Evolutionary conservation across 1,140 invertebrate species (phyloP), one percentile per base, ranked within the genome.

Genomic region (Micrasema minimum): DNA sequence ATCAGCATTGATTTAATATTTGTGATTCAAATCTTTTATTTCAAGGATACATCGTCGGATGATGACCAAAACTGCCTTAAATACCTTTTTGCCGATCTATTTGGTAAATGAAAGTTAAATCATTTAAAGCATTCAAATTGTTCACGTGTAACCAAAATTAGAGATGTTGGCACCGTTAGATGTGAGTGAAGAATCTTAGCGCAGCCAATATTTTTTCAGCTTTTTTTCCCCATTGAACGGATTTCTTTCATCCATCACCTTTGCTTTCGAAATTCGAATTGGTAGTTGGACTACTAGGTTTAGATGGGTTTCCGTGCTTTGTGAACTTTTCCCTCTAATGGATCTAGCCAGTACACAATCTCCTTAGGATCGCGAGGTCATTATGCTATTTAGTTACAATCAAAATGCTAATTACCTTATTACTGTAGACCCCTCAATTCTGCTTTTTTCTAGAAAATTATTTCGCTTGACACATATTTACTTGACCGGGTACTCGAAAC

Each of bases 51-150:
- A 64, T 83, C 83, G 75, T 85, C 85, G 78, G 86, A 88, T 83
- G 86, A 86, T 79, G 85, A 87, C 80, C 85, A 86, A 83, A 88
- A 86, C 85, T 88, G 88, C 86, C 85, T 88, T 82, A 88, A 84
- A 85, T 87, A 85, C 81, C 83, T 87, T 80, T 87, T 87, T 81
- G 86, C 85, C 70, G 83, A 86, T 76, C 80, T 87, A 64, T 80
- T 86, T 80, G 86, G 86, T 87, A 87, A 86, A 78, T 83, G 69
- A 77, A 53, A 71, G 72, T 77, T 67, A 50, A 74, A 68, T 66
- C 77, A 41, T 65, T 55, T 68, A 71, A 74, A 57, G 20, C 66
- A 68, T 65, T 71, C 68, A 64, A 38, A 22, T 64, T 46, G 41
- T 69, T 67, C 69, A 71, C 73, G 69, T 72, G 73, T 72, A 65